Conservation (phyloP, 2,797 vertebrate genomes). For the Tauraco hartlaubi region DNA sequence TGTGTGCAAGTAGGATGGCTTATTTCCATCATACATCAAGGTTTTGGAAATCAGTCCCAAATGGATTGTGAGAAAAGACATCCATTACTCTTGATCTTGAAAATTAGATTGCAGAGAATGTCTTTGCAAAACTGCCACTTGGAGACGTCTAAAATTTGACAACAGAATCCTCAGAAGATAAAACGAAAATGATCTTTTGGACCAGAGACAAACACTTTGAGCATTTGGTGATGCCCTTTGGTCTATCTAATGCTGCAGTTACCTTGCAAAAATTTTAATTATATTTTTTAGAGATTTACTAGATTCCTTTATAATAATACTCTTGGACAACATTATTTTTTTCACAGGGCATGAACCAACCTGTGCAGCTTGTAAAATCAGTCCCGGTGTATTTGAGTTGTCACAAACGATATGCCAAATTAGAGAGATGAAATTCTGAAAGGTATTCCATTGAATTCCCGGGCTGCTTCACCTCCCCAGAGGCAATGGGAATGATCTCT, state of each 20-base stretch:
- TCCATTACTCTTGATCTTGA: conserved; percentile 17
- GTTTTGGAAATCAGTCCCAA: not conserved
- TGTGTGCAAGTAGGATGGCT: not conserved
- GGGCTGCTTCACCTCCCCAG: not conserved
- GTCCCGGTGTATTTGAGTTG: not conserved
- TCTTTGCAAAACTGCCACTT: not conserved
- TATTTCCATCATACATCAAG: conserved; percentile 2
- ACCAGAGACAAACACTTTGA: not conserved
- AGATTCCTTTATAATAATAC: not conserved
- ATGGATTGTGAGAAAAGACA: not conserved
- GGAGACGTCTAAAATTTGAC: not conserved
- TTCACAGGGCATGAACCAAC: not conserved
- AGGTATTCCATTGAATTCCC: not conserved
- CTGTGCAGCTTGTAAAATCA: conserved; percentile 48
- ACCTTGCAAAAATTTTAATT: conserved; percentile 3
- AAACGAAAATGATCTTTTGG: not conserved
- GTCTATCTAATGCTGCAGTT: not conserved
- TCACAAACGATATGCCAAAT: conserved; percentile 26
- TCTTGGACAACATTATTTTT: not conserved
- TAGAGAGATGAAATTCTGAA: conserved; percentile 26
- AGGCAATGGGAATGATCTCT: conserved; percentile 59
- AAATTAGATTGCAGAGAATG: not conserved
- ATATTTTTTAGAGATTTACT: not conserved
- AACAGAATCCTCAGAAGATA: not conserved
- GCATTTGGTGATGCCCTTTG: conserved; percentile 5